These are phyloP conservation scores for Dioctria rufipes DNA, from an alignment of 2,888 invertebrate species.

Conservation along the genomic window DNA sequence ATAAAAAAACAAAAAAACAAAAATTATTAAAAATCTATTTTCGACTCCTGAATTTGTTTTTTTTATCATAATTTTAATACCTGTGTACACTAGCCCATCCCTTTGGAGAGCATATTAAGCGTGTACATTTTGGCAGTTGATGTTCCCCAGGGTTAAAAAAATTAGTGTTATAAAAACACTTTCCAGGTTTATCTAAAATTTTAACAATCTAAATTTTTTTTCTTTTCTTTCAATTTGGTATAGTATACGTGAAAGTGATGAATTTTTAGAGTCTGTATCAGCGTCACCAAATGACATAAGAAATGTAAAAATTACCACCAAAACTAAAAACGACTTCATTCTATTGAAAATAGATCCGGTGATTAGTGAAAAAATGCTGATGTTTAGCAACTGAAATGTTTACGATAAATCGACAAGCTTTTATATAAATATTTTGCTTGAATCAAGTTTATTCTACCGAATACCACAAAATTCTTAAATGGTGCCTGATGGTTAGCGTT, in stretches of 20 bases:
- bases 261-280: conserved; percentile 33
- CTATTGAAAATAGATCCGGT: not conserved
- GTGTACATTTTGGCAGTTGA: conserved; percentile 24
- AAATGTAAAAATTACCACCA: not conserved
- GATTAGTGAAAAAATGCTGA: too few species aligned
- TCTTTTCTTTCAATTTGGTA: not conserved
- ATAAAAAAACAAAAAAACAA: too few species aligned
- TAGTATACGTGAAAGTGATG: conserved; percentile 1
- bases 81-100: conserved; percentile 48
- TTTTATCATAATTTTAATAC: not conserved
- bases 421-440: too few species aligned
- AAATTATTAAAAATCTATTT: not conserved
- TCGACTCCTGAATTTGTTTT: not conserved
- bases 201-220: not conserved
- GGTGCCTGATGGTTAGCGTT: too few species aligned
- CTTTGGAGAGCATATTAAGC: conserved; percentile 47
- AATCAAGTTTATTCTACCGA: too few species aligned
- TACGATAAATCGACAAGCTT: too few species aligned
- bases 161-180: not conserved
- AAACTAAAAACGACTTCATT: not conserved
- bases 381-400: too few species aligned
- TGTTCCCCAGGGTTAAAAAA: conserved; percentile 23
- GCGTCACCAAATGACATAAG: not conserved
- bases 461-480: too few species aligned
- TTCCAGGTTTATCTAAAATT: conserved; percentile 9